Evolutionary conservation across 1,140 invertebrate genomes (phyloP), one percentile per base, ranked within the genome.

Genomic region (Zophobas morio): DNA sequence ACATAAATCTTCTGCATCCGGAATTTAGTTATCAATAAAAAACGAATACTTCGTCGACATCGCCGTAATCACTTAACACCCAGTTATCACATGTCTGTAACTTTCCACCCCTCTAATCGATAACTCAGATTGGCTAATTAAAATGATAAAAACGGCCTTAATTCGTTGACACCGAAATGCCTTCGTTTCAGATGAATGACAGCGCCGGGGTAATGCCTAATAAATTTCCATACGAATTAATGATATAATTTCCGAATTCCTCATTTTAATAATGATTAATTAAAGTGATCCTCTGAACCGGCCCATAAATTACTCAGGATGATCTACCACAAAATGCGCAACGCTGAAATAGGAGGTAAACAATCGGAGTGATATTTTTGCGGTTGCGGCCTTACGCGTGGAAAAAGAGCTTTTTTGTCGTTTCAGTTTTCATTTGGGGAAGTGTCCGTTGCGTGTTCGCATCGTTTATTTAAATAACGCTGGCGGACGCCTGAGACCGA

Each of bases 241-340:
- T 60, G 56, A 60, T 60, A 60, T 60, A 60, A 60, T 60, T 60
- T 60, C 34, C 56, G 37, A 60, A 60, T 60, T 60, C 56, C 56
- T 60, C 49, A 53, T 20, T 53, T 53, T 36, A 60, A 60, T 60
- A 36, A 37, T 60, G 56, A 60, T 60, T 60, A 60, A 60, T 60
- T 60, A 60, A 60, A 60, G 37, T 35, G 3, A 36, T 36, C 56
- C 42, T 8, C 42, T 8, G 42, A 46, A 37, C 56, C 37, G n/a
- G n/a, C 56, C 5, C 53, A n/a, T 1, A 33, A 33, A 60, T 60
- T 46, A 46, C 8, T 46, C 42, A 46, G 8, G 8, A 46, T 46
- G 42, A 46, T 46, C 20, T 46, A 46, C 42, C 3, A 46, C 42
- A 46, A 46, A 46, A 46, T 20, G 20, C 20, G 20, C 20, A 20